Evolutionary conservation across 2,113 vertebrate genomes (phyloP), one percentile per base, ranked within the genome.

Genomic region (Zingel zingel): DNA sequence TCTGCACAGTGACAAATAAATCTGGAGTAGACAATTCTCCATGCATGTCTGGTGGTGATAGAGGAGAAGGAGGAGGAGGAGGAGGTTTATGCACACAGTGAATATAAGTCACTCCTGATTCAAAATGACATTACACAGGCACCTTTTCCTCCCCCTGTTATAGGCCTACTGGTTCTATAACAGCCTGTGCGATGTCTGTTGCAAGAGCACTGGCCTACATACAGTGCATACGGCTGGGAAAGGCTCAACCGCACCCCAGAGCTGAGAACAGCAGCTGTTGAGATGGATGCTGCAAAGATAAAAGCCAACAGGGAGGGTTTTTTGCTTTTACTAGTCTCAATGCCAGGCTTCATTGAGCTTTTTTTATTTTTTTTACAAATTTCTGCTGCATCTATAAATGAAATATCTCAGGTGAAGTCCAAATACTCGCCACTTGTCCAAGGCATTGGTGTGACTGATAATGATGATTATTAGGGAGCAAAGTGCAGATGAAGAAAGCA

Each of bases 201-300:
- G 86, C 88, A 81, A 86, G 83, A 85, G 88, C 87, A 81, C 75
- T 92, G 92, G 90, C 91, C 92, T 93, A 93, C 90, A 93, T 92
- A 92, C 85, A 53, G 91, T 76, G 73, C 79, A 86, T 81, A 82
- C 78, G 90, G 83, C 86, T 85, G 83, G 79, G 89, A 76, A 86
- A 84, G 61, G 87, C 88, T 93, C 91, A 93, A 89, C 92, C 91
- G 92, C 90, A 92, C 91, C 92, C 89, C 91, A 88, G 90, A 93
- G 91, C 91, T 88, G 88, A 82, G 68, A 89, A 89, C 90, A 91
- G 89, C 92, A 93, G 91, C 90, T 92, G 91, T 91, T 93, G 86
- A 91, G 86, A 91, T 85, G 86, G 92, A 91, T 87, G 87, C 91
- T 90, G 86, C 91, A 90, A 86, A 82, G 89, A 92, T 88, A 86